Evolutionary conservation across 2,797 vertebrate species (phyloP).

Genomic region (Sphenodon punctatus): DNA sequence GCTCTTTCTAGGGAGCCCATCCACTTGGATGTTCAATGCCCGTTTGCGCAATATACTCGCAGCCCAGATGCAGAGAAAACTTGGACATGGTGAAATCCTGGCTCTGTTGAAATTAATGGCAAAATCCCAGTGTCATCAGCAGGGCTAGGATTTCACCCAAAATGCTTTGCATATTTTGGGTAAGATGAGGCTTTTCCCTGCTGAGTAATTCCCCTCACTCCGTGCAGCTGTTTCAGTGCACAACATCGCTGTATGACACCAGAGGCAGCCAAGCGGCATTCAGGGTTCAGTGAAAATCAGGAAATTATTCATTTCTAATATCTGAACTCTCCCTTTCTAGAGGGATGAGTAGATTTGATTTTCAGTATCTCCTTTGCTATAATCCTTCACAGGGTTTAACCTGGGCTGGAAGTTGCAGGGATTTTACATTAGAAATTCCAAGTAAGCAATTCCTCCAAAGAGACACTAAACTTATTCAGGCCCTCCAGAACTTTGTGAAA

Average conservation of each 20-base stretch:
- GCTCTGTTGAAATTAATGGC: background rate
- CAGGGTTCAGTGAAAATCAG: background rate
- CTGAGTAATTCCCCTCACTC: background rate
- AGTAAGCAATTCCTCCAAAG: too few species aligned
- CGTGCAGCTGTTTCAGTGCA: background rate
- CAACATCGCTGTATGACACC: background rate
- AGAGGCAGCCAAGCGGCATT: background rate
- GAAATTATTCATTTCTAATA: background rate
- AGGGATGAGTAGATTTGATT: constrained; percentile 19
- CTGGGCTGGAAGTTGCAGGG: constrained; percentile 46
- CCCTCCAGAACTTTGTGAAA: constrained; percentile 43
- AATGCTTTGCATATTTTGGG: background rate
- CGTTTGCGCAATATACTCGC: background rate
- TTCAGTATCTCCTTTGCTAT: constrained; percentile 43
- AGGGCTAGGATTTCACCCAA: background rate
- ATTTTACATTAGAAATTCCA: constrained; percentile 46
- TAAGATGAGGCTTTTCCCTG: background rate
- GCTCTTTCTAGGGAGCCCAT: too few species aligned
- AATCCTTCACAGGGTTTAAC: constrained; percentile 49
- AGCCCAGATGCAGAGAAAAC: background rate
- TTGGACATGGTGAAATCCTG: background rate
- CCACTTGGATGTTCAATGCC: too few species aligned
- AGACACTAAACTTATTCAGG: background rate
- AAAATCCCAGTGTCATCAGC: background rate
- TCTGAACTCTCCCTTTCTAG: constrained; percentile 6